These are phyloP conservation scores for Cyphomyrmex costatus DNA, from an alignment of 1,140 invertebrate species.

Conservation along the genomic window DNA sequence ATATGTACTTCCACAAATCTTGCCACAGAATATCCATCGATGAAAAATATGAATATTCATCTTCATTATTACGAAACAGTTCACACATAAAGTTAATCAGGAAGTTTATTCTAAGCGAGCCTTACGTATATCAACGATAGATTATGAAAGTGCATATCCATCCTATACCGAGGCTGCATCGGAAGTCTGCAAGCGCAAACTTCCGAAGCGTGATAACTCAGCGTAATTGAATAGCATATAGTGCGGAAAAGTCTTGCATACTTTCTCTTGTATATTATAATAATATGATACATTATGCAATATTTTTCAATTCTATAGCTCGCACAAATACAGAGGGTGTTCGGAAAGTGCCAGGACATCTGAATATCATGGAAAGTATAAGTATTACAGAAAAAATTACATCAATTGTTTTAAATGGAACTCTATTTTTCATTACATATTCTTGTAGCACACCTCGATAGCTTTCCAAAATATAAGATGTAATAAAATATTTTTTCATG, in stretches of 20 bases:
- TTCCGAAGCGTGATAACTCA: slow-evolving; percentile 72
- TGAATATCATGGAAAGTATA: too few relatives aligned
- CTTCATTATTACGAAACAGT: slow-evolving; percentile 56
- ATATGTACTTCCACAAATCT: background rate
- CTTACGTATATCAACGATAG: slow-evolving; percentile 58
- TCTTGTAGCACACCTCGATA: too few relatives aligned
- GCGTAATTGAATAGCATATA: slow-evolving; percentile 60
- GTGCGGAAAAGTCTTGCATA: background rate
- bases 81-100: slow-evolving; percentile 55
- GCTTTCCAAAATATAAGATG: too few relatives aligned
- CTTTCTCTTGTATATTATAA: slow-evolving; percentile 7
- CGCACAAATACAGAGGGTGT: too few relatives aligned
- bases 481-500: too few relatives aligned
- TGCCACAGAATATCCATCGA: slow-evolving; percentile 19
- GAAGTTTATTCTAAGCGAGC: slow-evolving; percentile 47
- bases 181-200: slow-evolving; percentile 56
- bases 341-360: too few relatives aligned
- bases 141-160: slow-evolving; percentile 60
- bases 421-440: too few relatives aligned
- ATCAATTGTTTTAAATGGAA: too few relatives aligned
- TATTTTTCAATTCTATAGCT: background rate
- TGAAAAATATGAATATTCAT: slow-evolving; percentile 61
- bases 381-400: too few relatives aligned
- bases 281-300: background rate
- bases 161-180: slow-evolving; percentile 9